These are phyloP conservation scores for Thamnophis sirtalis DNA, from an alignment of 2,113 vertebrate genomes.

Conservation along the genomic window DNA sequence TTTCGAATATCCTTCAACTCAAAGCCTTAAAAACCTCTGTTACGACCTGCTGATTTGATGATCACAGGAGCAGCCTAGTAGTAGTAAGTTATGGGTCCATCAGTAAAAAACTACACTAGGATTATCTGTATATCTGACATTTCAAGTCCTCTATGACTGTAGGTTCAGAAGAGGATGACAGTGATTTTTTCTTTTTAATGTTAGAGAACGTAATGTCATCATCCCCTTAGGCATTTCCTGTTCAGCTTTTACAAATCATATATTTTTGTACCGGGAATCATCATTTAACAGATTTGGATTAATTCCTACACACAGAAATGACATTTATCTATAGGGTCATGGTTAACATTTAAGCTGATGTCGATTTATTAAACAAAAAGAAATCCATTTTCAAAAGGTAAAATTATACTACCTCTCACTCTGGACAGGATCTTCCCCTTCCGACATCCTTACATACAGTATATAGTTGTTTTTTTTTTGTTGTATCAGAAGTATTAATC, in stretches of 20 bases:
- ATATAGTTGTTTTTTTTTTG: neutral
- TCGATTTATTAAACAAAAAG: neutral
- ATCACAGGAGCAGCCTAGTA: slow-evolving; percentile 12
- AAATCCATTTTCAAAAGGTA: neutral
- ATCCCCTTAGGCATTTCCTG: neutral
- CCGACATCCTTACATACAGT: slow-evolving; percentile 63
- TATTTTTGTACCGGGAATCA: neutral
- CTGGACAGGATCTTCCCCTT: slow-evolving; percentile 63
- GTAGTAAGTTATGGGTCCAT: slow-evolving; percentile 21
- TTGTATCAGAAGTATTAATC: slow-evolving; percentile 27
- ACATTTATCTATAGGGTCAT: slow-evolving; percentile 27
- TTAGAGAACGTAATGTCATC: neutral
- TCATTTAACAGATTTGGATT: neutral
- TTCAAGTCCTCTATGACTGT: slow-evolving; percentile 20
- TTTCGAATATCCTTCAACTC: neutral
- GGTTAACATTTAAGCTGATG: neutral
- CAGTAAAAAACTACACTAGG: slow-evolving; percentile 8
- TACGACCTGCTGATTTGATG: neutral
- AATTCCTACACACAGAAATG: neutral
- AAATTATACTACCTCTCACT: slow-evolving; percentile 66
- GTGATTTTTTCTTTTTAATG: too few relatives aligned
- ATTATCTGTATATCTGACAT: slow-evolving; percentile 41
- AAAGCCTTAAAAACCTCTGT: neutral
- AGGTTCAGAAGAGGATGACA: neutral
- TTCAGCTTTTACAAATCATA: neutral